Conservation (phyloP, 2,113 vertebrate species). For the Neopipo cinnamomea region DNA sequence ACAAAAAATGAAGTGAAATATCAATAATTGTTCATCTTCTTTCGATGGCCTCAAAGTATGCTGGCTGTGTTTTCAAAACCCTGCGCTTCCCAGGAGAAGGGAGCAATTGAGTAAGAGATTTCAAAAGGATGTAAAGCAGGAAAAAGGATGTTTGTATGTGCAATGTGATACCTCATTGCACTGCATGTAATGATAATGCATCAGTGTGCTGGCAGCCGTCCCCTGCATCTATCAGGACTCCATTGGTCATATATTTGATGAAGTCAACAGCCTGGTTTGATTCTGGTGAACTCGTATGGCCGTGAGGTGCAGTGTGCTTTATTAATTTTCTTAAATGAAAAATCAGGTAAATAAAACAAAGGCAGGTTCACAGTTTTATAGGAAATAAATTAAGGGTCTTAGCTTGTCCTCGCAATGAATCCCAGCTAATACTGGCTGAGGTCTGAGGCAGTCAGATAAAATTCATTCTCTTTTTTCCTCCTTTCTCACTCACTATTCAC, state of each 20-base stretch:
- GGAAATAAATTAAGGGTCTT: background rate
- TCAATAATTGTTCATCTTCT: background rate
- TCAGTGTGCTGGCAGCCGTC: background rate
- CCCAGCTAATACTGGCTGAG: background rate
- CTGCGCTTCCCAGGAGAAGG: background rate
- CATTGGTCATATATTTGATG: background rate
- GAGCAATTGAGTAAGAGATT: background rate
- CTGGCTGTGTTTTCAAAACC: slow-evolving; percentile 7
- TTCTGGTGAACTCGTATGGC: background rate
- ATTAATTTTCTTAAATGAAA: background rate
- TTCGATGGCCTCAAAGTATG: background rate
- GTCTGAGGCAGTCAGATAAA: background rate
- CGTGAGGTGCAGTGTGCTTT: background rate
- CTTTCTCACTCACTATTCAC: background rate
- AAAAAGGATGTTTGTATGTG: background rate
- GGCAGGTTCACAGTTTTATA: background rate
- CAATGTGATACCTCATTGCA: background rate
- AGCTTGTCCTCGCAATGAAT: background rate
- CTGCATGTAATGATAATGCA: background rate
- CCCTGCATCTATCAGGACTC: background rate
- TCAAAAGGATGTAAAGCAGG: background rate
- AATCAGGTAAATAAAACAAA: background rate
- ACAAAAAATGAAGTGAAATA: slow-evolving; percentile 38
- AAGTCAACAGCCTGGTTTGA: background rate
- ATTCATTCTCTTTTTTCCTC: background rate